Percentiles rank a stretch among this genome's conserved stretches.
Conservation (phyloP, 2,888 invertebrate species). For the Tinea pellionella region DNA sequence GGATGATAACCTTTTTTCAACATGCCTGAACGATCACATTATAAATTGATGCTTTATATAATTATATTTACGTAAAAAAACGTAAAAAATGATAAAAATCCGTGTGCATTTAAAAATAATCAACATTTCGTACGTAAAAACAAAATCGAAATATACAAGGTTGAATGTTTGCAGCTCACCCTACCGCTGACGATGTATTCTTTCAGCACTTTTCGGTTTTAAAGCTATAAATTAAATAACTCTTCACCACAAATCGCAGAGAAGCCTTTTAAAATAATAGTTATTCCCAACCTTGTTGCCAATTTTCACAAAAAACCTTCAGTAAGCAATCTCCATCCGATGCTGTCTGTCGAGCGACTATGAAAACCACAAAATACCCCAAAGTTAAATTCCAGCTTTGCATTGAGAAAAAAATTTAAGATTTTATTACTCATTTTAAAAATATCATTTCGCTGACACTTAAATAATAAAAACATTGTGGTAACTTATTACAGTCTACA, state of each 20-base stretch:
- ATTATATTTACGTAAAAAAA: too few relatives aligned
- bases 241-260: neutral
- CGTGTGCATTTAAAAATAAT: neutral
- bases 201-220: neutral
- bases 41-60: too few relatives aligned
- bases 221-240: neutral
- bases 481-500: too few relatives aligned
- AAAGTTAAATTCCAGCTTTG: neutral
- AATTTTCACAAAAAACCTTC: slow-evolving; percentile 7
- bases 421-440: too few relatives aligned
- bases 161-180: neutral
- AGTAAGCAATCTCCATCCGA: neutral
- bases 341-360: neutral
- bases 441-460: too few relatives aligned
- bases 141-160: slow-evolving; percentile 2
- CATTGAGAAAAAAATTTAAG: too few relatives aligned
- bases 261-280: slow-evolving; percentile 2
- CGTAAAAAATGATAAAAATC: neutral
- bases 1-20: too few relatives aligned
- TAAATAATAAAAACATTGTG: too few relatives aligned
- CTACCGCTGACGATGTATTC: neutral
- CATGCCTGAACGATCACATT: too few relatives aligned
- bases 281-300: neutral
- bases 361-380: neutral
- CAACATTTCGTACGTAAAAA: neutral